Percentiles rank a stretch among this genome's conserved stretches.
These are phyloP conservation scores for Patella ulyssiponensis DNA, from an alignment of 2,888 invertebrate genomes.

Conservation along the genomic window DNA sequence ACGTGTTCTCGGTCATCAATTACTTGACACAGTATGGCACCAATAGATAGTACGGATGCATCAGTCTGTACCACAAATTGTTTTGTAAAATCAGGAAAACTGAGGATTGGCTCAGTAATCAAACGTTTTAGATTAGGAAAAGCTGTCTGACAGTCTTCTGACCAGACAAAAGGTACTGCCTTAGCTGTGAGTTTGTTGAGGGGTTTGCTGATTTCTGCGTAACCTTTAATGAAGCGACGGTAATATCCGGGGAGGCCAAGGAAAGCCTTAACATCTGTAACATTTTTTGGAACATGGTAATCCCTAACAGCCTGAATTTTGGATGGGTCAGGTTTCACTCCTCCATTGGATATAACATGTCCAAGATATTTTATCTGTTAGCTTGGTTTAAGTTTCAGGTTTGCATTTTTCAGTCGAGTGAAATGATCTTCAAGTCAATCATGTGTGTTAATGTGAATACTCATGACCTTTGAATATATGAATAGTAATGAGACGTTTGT, in stretches of 20 bases:
- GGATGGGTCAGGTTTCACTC: slow-evolving; percentile 10
- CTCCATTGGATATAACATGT: slow-evolving; percentile 21
- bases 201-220: slow-evolving; percentile 21
- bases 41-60: slow-evolving; percentile 10
- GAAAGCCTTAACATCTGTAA: slow-evolving; percentile 15
- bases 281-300: slow-evolving; percentile 17
- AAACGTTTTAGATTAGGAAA: slow-evolving; percentile 1
- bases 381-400: not conserved
- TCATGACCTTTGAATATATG: too few species aligned
- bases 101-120: slow-evolving; percentile 3
- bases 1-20: slow-evolving; percentile 22
- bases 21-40: slow-evolving; percentile 23
- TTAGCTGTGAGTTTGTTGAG: slow-evolving; percentile 20
- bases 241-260: slow-evolving; percentile 20
- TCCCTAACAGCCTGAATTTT: slow-evolving; percentile 20
- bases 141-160: not conserved
- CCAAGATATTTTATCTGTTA: slow-evolving; percentile 7
- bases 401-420: not conserved
- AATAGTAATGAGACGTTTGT: too few species aligned
- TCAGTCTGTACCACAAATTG: slow-evolving; percentile 21
- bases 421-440: not conserved
- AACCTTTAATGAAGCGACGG: slow-evolving; percentile 17
- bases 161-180: slow-evolving; percentile 3
- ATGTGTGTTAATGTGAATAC: too few species aligned
- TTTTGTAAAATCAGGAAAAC: slow-evolving; percentile 8